These are phyloP conservation scores for Lysandra bellargus DNA, from an alignment of 2,888 invertebrate genomes.

Conservation along the genomic window DNA sequence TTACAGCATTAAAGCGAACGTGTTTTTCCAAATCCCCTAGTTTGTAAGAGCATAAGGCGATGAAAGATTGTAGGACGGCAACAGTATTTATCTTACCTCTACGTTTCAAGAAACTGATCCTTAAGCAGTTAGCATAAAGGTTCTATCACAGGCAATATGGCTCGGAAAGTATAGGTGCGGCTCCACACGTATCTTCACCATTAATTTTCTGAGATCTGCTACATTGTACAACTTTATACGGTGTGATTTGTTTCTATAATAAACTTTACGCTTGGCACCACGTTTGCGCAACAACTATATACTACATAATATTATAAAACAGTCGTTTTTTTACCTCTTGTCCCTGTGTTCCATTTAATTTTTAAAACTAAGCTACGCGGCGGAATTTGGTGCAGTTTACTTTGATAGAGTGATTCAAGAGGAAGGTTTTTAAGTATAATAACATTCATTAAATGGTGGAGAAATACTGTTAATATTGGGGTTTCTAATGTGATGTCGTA, in stretches of 20 bases:
- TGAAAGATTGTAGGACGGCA: neutral
- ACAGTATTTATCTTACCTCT: neutral
- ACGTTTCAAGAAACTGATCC: neutral
- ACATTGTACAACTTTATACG: conserved; percentile 1
- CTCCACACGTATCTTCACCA: neutral
- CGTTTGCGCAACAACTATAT: neutral
- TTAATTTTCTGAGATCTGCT: neutral
- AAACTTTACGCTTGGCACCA: neutral
- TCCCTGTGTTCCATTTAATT: too few relatives aligned
- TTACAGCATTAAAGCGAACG: conserved; percentile 7
- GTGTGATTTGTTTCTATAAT: conserved; percentile 2
- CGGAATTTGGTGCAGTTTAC: too few relatives aligned
- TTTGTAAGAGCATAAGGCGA: conserved; percentile 11
- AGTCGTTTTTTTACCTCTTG: too few relatives aligned
- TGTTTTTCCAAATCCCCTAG: neutral
- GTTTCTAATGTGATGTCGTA: too few relatives aligned
- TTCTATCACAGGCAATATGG: neutral
- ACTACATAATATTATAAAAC: too few relatives aligned
- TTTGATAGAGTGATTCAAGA: too few relatives aligned
- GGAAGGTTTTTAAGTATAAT: too few relatives aligned
- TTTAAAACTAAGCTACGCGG: too few relatives aligned
- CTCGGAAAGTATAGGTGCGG: neutral
- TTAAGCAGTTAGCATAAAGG: neutral
- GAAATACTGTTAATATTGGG: too few relatives aligned
- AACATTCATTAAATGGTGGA: too few relatives aligned